Percentiles rank a stretch among this genome's conserved stretches.
These are phyloP conservation scores for Eulemur albifrons DNA, from an alignment of 2,797 vertebrate genomes.

Conservation along the genomic window DNA sequence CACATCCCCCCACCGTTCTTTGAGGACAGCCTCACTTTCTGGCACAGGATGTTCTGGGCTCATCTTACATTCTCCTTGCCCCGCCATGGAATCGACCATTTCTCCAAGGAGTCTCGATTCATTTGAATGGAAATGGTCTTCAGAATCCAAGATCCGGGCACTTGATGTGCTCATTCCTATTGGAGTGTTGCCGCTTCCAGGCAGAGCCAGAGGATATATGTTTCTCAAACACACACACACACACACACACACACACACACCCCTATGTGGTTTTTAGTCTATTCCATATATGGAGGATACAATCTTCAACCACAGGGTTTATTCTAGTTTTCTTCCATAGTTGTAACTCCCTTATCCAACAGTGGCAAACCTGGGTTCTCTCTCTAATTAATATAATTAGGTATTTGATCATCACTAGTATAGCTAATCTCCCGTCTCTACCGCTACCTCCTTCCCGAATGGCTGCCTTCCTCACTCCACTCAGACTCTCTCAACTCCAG, in stretches of 20 bases:
- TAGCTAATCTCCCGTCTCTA: background rate
- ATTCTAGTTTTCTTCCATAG: background rate
- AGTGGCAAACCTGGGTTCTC: background rate
- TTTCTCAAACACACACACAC: too few relatives aligned
- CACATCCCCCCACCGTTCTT: rapidly evolving
- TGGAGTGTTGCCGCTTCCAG: background rate
- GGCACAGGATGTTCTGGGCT: background rate
- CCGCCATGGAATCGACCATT: background rate
- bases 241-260: too few relatives aligned
- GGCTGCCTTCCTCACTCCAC: background rate
- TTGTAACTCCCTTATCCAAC: background rate
- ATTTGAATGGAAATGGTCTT: background rate
- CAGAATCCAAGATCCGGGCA: background rate
- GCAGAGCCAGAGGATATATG: background rate
- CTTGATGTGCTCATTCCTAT: background rate
- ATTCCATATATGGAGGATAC: background rate
- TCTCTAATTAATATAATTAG: background rate
- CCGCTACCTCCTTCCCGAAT: background rate
- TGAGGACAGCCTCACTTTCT: background rate
- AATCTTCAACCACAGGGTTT: background rate
- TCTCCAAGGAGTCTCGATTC: background rate
- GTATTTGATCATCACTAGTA: background rate
- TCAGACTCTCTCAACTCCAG: background rate
- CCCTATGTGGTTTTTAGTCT: background rate
- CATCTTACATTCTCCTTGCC: background rate